Evolutionary conservation across 2,888 invertebrate species (phyloP), one percentile per base, ranked within the genome.

Genomic region (Eilema depressum): DNA sequence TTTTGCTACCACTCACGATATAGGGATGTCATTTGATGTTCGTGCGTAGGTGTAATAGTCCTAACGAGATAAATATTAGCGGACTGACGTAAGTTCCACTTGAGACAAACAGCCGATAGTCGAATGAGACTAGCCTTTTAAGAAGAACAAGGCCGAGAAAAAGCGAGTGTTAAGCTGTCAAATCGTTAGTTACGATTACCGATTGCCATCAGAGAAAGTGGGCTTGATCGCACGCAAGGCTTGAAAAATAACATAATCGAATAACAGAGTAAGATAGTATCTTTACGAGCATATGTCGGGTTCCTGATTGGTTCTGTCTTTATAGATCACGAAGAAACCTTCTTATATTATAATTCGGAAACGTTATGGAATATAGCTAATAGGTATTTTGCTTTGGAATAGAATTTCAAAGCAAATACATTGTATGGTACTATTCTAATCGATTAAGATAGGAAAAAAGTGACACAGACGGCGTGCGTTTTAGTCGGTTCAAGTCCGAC

Each of bases 181-280:
- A 59, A 59, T n/a, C 26, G 25, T 26, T 4, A 25, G 57, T 53
- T 47, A 53, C 53, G 53, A 53, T n/a, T 53, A 53, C 20, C n/a
- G 53, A 53, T 53, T 53, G 53, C 20, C n/a, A 53, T 53, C 53
- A 53, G 53, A 53, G 53, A 20, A 53, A 53, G 53, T 53, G 53
- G n/a, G n/a, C 53, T 53, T n/a, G 53, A 53, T 20, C 53, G n/a
- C 53, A 53, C 53, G 47, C 47, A 20, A 53, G n/a, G 10, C 5
- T 47, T 47, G 47, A 20, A 20, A 20, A 47, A 53, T 10, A 53
- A 53, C 53, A 20, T 53, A 10, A 47, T 20, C 47, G 47, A 17
- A 53, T 53, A 53, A 53, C 10, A 53, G 10, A 53, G 53, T 10
- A n/a, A n/a, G n/a, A n/a, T n/a, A 53, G n/a, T 53, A 7, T 8